Conservation (phyloP, 2,888 invertebrate species). For the Leptura quadrifasciata region DNA sequence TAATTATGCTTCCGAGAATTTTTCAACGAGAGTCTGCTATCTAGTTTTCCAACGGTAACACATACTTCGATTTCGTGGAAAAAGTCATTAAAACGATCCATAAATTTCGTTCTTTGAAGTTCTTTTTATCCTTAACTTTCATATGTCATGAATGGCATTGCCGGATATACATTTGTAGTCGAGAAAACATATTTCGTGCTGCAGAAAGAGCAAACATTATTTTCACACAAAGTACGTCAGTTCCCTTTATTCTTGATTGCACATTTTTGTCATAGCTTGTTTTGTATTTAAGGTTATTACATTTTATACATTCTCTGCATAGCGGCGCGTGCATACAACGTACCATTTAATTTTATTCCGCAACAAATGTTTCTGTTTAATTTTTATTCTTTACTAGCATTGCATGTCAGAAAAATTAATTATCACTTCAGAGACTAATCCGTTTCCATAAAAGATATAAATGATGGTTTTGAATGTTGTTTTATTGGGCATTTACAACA, state of each 20-base stretch:
- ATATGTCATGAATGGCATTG: constrained; percentile 20
- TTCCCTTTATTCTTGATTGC: constrained; percentile 3
- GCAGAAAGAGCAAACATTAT: constrained; percentile 44
- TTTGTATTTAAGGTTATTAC: constrained; percentile 3
- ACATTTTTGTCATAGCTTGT: constrained; percentile 7
- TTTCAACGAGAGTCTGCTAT: neutral
- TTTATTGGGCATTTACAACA: too few species aligned
- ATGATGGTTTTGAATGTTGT: too few species aligned
- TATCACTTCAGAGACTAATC: too few species aligned
- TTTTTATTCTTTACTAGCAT: neutral
- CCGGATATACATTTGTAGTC: constrained; percentile 11
- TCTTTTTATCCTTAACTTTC: constrained; percentile 1
- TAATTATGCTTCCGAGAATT: neutral
- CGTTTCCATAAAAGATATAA: too few species aligned
- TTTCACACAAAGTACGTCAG: constrained; percentile 38
- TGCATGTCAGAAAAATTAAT: neutral
- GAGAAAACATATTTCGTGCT: constrained; percentile 19
- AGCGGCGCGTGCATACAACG: neutral
- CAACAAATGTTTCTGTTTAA: neutral
- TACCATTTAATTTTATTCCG: neutral
- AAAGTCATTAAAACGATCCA: constrained; percentile 26
- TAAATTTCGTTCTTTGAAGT: constrained; percentile 2
- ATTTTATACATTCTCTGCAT: neutral
- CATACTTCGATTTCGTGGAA: constrained; percentile 15
- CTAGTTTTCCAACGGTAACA: neutral